Conservation (phyloP, 1,140 invertebrate species). For the Heliothis virescens region DNA sequence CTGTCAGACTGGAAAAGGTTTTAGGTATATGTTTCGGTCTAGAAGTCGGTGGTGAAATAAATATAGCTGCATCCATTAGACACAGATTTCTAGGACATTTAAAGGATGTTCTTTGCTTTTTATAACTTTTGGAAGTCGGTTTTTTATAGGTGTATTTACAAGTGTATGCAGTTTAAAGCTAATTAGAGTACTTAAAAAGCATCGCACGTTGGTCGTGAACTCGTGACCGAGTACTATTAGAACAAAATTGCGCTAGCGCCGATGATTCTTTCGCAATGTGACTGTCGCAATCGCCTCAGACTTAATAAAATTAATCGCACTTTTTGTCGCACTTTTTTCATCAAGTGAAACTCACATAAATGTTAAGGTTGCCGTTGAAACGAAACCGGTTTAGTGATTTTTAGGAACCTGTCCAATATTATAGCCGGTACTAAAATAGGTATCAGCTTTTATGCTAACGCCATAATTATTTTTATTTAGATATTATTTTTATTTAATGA, state of each 20-base stretch:
- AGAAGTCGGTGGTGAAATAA: too few relatives aligned
- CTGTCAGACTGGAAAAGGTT: too few relatives aligned
- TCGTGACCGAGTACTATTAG: conserved; percentile 39
- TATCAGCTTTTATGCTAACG: too few relatives aligned
- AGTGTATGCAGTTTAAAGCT: neutral
- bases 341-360: conserved; percentile 40
- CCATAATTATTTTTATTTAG: too few relatives aligned
- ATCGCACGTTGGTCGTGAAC: conserved; percentile 36
- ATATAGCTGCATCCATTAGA: too few relatives aligned
- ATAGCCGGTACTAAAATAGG: neutral
- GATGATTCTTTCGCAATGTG: conserved; percentile 33
- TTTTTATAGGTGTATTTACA: too few relatives aligned
- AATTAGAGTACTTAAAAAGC: neutral
- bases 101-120: too few relatives aligned
- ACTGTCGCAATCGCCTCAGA: conserved; percentile 30
- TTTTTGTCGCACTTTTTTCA: conserved; percentile 43
- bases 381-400: conserved; percentile 28
- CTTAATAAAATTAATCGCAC: conserved; percentile 42
- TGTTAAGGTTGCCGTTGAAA: conserved; percentile 38
- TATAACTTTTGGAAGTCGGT: too few relatives aligned
- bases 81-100: too few relatives aligned
- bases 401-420: conserved; percentile 5
- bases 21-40: too few relatives aligned
- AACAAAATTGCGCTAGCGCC: conserved; percentile 21
- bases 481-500: too few relatives aligned